These are phyloP conservation scores for Drosophila varians DNA, from an alignment of 1,140 invertebrate genomes.

Conservation along the genomic window DNA sequence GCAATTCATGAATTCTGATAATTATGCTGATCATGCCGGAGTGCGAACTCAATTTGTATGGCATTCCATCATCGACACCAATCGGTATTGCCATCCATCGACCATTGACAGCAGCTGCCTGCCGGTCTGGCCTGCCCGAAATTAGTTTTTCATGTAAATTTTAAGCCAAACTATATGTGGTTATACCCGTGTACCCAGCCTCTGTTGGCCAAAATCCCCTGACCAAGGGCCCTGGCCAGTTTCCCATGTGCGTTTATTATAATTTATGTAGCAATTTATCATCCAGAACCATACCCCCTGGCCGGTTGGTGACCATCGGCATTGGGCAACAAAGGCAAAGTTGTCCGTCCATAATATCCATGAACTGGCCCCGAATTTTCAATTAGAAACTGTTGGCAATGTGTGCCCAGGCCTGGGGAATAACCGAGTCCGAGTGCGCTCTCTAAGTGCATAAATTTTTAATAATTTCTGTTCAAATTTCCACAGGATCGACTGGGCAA, in stretches of 20 bases:
- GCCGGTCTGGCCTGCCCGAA: conserved; percentile 34
- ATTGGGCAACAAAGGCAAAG: conserved; percentile 40
- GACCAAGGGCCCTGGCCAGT: conserved; percentile 14
- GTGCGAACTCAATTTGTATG: conserved; percentile 73
- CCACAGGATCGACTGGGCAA: conserved; percentile 12
- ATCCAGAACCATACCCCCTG: conserved; percentile 36
- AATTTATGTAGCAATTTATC: conserved; percentile 81
- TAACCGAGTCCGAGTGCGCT: conserved; percentile 21
- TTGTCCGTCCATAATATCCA: conserved; percentile 64
- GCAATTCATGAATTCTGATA: conserved; percentile 73
- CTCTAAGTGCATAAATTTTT: conserved; percentile 60
- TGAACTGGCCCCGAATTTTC: conserved; percentile 61
- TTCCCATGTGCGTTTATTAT: conserved; percentile 68
- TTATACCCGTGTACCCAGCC: neutral
- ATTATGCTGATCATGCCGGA: conserved; percentile 68
- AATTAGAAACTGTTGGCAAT: conserved; percentile 63
- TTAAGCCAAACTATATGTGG: conserved; percentile 59
- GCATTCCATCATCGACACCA: conserved; percentile 38
- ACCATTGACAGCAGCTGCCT: conserved; percentile 13
- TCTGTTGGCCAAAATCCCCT: conserved; percentile 17
- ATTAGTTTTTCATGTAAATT: conserved; percentile 82
- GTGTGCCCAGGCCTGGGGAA: conserved; percentile 45
- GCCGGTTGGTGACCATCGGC: conserved; percentile 39
- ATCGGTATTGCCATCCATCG: conserved; percentile 26
- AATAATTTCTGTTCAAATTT: conserved; percentile 56